phyloP scores from a whole-genome alignment of 37 sponge, comb jelly and placozoan genomes.

The Oscarella lobularis region DNA sequence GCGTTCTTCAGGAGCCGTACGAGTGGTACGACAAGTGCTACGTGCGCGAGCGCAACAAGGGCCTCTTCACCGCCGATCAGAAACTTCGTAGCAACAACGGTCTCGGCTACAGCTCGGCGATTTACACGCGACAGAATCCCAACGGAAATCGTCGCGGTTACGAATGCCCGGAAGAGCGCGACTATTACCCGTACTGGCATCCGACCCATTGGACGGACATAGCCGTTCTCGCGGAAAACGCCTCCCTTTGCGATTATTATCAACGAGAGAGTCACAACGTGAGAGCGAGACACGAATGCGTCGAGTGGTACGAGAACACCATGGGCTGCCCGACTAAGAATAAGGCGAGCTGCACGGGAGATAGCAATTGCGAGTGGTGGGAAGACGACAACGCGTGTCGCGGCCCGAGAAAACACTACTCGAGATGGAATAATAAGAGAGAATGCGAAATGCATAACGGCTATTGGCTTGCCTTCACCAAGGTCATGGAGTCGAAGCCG shows the following conservation, averaged over 20 bases:
- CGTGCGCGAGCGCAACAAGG: conserved; percentile 58
- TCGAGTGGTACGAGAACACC: conserved; percentile 20
- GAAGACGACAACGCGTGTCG: background rate
- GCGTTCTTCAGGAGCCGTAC: conserved; percentile 81
- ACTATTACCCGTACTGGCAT: conserved; percentile 99
- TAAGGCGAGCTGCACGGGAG: background rate
- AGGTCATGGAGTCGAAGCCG: background rate
- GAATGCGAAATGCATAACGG: conserved; percentile 51
- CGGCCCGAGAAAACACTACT: conserved; percentile 12
- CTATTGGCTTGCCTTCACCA: conserved; percentile 9
- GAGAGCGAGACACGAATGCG: conserved; percentile 39
- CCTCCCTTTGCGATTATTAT: conserved; percentile 58
- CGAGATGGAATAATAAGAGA: conserved; percentile 50
- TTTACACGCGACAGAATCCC: conserved; percentile 88
- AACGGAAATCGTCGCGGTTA: conserved; percentile 92
- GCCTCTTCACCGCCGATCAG: conserved; percentile 96
- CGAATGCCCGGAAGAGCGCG: conserved; percentile 98
- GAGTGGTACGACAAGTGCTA: conserved; percentile 85
- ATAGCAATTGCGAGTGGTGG: background rate
- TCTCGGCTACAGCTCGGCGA: conserved; percentile 49
- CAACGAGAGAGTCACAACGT: conserved; percentile 75
- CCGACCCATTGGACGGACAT: conserved; percentile 95
- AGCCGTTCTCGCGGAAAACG: conserved; percentile 70
- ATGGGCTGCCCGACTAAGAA: background rate
- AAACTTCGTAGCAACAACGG: conserved; percentile 36